Base-by-base conservation (phyloP, 2,113 vertebrate species). In the Pleuronectes platessa region DNA sequence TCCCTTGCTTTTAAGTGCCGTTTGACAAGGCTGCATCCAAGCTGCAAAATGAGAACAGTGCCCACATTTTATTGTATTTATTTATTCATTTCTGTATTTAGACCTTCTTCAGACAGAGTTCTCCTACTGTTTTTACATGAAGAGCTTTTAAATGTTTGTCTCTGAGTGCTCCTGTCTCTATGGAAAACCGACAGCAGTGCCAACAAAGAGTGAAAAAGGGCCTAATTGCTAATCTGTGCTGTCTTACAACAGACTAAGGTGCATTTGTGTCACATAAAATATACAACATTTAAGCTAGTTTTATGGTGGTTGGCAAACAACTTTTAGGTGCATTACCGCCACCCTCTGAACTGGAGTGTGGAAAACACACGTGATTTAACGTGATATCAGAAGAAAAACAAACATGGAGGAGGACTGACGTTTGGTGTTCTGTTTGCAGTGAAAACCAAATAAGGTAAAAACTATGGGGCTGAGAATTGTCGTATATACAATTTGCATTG, bases 61-160 rank as follows among this genome's bases (percentile, higher is more conserved):
- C 91, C 89, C 85, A 76, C 90, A 91, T 90, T 91, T 90, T 80
- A 76, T 88, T 91, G 89, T 92, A 92, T 93, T 93, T 93, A 90
- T 91, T 94, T 90, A 94, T 93, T 95, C 88, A 93, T 93, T 89
- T 91, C 88, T 86, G 82, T 86, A 91, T 93, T 90, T 92, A 90
- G 86, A 89, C 71, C 68, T 79, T 92, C 79, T 81, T 66, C 63
- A 83, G 73, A 81, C 68, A 64, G 67, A 73, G 70, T 71, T 75
- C 81, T 90, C 75, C 76, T 26, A 78, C 79, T 79, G 86, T 90
- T 94, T 94, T 90, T 86, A 89, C 80, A 90, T 81, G 81, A 90
- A 92, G 90, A 91, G 93, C 91, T 93, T 93, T 93, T 92, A 87
- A 91, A 87, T 92, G 90, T 93, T 89, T 83, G 83, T 86, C 81